Evolutionary conservation across 1,140 invertebrate genomes (phyloP).

Genomic region (Papilio polytes): DNA sequence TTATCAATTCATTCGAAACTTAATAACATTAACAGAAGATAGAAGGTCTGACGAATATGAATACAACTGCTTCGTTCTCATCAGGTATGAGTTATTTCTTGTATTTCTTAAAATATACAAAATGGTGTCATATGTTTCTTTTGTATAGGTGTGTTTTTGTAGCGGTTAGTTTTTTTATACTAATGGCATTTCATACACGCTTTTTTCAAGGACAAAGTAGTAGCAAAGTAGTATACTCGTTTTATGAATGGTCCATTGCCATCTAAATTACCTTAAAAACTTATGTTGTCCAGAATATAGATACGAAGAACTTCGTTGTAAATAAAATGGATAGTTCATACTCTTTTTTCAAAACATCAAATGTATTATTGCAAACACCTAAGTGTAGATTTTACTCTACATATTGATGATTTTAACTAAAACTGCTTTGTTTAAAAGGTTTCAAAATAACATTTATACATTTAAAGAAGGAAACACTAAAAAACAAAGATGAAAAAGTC

Average conservation of each 20-base stretch:
- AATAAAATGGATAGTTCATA: too few relatives aligned
- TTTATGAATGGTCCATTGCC: conserved; percentile 28
- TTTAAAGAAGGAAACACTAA: too few relatives aligned
- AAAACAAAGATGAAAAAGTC: too few relatives aligned
- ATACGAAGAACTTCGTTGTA: neutral
- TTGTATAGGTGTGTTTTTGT: conserved; percentile 22
- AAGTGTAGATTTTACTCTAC: too few relatives aligned
- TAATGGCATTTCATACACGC: neutral
- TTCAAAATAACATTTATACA: too few relatives aligned
- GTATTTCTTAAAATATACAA: conserved; percentile 30
- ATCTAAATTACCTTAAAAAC: neutral
- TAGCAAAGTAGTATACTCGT: neutral
- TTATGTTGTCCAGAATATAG: neutral
- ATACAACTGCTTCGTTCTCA: conserved; percentile 58
- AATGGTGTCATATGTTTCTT: conserved; percentile 23
- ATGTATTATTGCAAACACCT: too few relatives aligned
- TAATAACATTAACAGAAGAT: conserved; percentile 19
- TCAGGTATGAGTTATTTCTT: conserved; percentile 50
- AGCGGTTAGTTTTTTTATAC: neutral
- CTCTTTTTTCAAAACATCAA: too few relatives aligned
- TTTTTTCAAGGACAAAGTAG: neutral
- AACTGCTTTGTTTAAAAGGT: too few relatives aligned
- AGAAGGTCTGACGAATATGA: conserved; percentile 49
- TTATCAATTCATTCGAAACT: conserved; percentile 7
- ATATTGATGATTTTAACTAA: too few relatives aligned